Percentiles rank a stretch among this genome's conserved stretches.
Evolutionary conservation across 2,888 invertebrate genomes (phyloP).

Genomic region (Bellardia pandia): DNA sequence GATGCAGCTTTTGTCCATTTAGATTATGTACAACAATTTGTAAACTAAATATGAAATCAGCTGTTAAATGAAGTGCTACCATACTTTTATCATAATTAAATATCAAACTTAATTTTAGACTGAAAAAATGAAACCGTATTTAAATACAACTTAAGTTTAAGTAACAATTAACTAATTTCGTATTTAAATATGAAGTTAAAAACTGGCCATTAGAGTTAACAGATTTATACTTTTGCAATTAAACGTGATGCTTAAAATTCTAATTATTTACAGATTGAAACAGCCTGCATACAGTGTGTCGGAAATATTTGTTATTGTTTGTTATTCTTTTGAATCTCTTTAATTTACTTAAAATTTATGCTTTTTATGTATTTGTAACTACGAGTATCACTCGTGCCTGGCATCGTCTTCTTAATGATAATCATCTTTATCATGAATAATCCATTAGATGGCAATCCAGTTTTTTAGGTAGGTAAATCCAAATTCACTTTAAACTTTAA

Average conservation of each 20-base stretch:
- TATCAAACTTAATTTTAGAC: too few species aligned
- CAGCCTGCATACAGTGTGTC: background rate
- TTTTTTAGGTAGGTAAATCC: conserved; percentile 8
- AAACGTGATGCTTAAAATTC: background rate
- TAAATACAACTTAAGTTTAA: too few species aligned
- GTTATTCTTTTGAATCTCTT: background rate
- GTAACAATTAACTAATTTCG: too few species aligned
- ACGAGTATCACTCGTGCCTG: conserved; percentile 1
- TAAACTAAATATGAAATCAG: too few species aligned
- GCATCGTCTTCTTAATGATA: background rate
- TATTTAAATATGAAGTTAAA: too few species aligned
- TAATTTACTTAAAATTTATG: background rate
- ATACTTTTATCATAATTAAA: too few species aligned
- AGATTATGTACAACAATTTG: too few species aligned
- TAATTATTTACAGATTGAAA: background rate
- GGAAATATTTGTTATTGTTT: background rate
- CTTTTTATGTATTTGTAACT: background rate
- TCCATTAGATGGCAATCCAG: background rate
- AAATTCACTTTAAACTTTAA: conserved; percentile 3
- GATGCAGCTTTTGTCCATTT: too few species aligned
- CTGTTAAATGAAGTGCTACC: too few species aligned
- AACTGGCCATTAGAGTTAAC: too few species aligned
- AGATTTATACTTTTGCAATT: too few species aligned
- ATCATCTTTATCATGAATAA: background rate
- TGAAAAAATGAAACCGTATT: too few species aligned